Conservation (phyloP, 1,140 invertebrate species). For the Anastatus disparis region DNA sequence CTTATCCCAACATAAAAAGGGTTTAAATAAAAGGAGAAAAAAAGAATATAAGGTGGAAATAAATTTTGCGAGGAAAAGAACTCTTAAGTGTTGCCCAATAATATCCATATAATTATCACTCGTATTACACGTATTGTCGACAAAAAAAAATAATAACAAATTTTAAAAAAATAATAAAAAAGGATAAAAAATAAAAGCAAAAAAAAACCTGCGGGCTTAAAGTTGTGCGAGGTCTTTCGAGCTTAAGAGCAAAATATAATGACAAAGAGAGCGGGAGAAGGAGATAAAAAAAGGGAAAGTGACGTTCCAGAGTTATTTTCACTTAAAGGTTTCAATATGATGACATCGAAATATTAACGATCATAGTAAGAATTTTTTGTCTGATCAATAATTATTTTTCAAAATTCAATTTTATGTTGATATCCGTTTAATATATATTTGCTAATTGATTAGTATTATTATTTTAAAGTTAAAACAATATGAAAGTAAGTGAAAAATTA, state of each 20-base stretch:
- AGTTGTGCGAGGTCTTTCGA: neutral
- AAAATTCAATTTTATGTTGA: too few species aligned
- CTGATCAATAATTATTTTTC: too few species aligned
- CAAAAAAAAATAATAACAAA: too few species aligned
- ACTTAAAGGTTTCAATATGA: slow-evolving; percentile 22
- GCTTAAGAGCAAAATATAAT: neutral
- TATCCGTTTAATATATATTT: too few species aligned
- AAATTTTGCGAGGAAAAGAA: neutral
- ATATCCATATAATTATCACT: slow-evolving; percentile 27
- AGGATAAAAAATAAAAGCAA: neutral
- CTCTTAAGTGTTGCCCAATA: neutral
- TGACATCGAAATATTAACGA: slow-evolving; percentile 12
- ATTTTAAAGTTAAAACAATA: too few species aligned
- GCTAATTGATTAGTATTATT: too few species aligned
- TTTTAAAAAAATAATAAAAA: neutral
- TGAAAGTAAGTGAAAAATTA: too few species aligned
- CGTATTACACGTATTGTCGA: neutral
- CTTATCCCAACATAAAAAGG: neutral
- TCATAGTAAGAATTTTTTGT: neutral
- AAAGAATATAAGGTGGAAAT: neutral
- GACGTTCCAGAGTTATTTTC: slow-evolving; percentile 18
- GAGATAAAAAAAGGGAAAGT: slow-evolving; percentile 17
- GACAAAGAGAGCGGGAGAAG: neutral
- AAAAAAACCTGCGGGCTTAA: slow-evolving; percentile 5
- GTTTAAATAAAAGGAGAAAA: neutral